Percentiles rank a stretch among this genome's conserved stretches.
phyloP scores from a whole-genome alignment of 2,888 invertebrate species.

The Chrysina gloriosa region DNA sequence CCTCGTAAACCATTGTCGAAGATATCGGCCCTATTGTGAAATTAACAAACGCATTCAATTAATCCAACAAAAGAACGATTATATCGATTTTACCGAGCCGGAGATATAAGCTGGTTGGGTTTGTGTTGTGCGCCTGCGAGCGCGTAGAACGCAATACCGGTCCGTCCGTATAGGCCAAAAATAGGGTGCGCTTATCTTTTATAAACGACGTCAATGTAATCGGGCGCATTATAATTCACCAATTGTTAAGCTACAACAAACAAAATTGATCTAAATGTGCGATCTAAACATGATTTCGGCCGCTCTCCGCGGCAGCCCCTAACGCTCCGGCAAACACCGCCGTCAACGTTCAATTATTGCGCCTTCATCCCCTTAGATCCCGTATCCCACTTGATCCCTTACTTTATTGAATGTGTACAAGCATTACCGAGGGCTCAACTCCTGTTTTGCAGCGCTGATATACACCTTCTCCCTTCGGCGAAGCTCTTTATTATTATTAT shows the following conservation, averaged over 20 bases:
- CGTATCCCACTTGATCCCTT: slow-evolving; percentile 55
- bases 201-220: slow-evolving; percentile 61
- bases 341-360: slow-evolving; percentile 63
- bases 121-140: neutral
- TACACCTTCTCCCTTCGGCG: slow-evolving; percentile 11
- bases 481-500: slow-evolving; percentile 18
- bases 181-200: slow-evolving; percentile 54
- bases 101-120: slow-evolving; percentile 5
- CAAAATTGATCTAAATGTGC: slow-evolving; percentile 66
- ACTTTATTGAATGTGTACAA: slow-evolving; percentile 43
- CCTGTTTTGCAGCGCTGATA: slow-evolving; percentile 21
- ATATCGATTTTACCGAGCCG: slow-evolving; percentile 40
- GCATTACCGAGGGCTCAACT: slow-evolving; percentile 38
- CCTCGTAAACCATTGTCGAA: slow-evolving; percentile 16
- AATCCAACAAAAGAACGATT: slow-evolving; percentile 45
- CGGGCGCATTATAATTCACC: slow-evolving; percentile 63
- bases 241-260: slow-evolving; percentile 65
- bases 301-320: slow-evolving; percentile 48
- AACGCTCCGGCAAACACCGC: slow-evolving; percentile 50
- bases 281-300: slow-evolving; percentile 64
- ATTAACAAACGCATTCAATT: slow-evolving; percentile 47
- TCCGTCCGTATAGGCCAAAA: slow-evolving; percentile 25
- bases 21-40: slow-evolving; percentile 40
- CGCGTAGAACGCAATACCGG: neutral
- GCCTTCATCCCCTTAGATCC: slow-evolving; percentile 60